Evolutionary conservation across 2,113 vertebrate genomes (phyloP), one percentile per base, ranked within the genome.

Genomic region (Polypterus senegalus): DNA sequence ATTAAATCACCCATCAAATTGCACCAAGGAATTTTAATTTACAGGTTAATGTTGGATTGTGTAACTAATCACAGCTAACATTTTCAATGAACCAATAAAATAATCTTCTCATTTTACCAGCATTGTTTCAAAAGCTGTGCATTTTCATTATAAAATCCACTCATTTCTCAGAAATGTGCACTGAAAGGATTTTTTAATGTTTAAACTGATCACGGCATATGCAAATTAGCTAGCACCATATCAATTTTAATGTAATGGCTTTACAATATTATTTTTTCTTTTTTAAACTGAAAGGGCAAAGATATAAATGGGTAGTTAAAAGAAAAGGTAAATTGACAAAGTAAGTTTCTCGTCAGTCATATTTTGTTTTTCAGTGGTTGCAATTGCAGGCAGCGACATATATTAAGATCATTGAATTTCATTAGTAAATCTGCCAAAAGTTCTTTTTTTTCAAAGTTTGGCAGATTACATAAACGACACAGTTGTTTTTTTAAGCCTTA

Each of bases 1-100:
- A 97, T 98, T 97, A 97, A 98, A 97, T 98, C 95, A 97, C 91
- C 93, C 94, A 94, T 97, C 93, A 98, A 97, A 97, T 94, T 97
- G 94, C 92, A 93, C 87, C 86, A 92, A 94, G 90, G 91, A 93
- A 94, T 98, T 97, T 97, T 97, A 97, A 98, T 98, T 97, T 92
- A 97, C 93, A 97, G 95, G 95, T 97, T 98, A 97, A 97, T 97
- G 92, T 92, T 86, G 86, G 90, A 95, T 97, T 97, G 93, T 97
- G 91, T 96, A 93, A 97, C 92, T 97, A 97, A 97, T 97, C 92
- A 97, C 89, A 88, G 91, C 89, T 91, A 91, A 93, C 86, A 88
- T 82, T 90, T 90, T 87, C 82, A 79, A 86, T 85, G 89, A 90
- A 88, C 88, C 88, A 81, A 89, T 85, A 79, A 88, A 89, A 88